Base-by-base conservation (phyloP, 2,797 vertebrate species). In the Amphiprion clarkii region DNA sequence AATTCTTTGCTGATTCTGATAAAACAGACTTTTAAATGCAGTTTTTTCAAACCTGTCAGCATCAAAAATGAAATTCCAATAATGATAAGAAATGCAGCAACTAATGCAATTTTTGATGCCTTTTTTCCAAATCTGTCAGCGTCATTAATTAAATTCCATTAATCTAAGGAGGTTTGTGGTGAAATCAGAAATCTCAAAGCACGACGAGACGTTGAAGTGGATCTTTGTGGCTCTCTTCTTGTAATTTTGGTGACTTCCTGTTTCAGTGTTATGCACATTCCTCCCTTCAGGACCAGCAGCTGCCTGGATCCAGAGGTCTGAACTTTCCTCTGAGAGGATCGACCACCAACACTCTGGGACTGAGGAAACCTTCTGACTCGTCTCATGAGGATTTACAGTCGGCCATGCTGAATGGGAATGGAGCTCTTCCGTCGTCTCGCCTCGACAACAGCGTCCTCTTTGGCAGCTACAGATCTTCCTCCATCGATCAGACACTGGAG, bases 371-470 rank as follows among this genome's bases (percentile, higher is more conserved):
- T 72, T 77, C 83, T 0, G 90, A 88, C 60, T 88, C 89, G 56
- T 88, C 92, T 68, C 67, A 82, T 1, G 81, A 95, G 9, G 83
- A 94, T 0, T 48, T 87, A n/a, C 75, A 91, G n/a, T 86, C 92
- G 0, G 57, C 77, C 0, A 61, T 85, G 46, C 81, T 83, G 0
- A 93, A 74, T 1, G 86, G 90, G 69, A 96, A 93, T n/a, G 93
- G 70, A 56, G 5, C 0, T 0, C 1, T 1, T 46, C 46, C 0
- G 70, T 85, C 0, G 82, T 99, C 98, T 0, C 96, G 97, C 1
- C 92, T 99, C 9, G 96, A 96, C 59, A 94, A 89, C 86, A 98
- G 97, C 4, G 29, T 97, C 71, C 94, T 99, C 78, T 98, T 97
- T 59, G 86, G 95, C 23, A 90, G 76, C 82, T 93, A 94, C 53